These are phyloP conservation scores for Cryptocephalus moraei DNA, from an alignment of 2,888 invertebrate species.

Conservation along the genomic window DNA sequence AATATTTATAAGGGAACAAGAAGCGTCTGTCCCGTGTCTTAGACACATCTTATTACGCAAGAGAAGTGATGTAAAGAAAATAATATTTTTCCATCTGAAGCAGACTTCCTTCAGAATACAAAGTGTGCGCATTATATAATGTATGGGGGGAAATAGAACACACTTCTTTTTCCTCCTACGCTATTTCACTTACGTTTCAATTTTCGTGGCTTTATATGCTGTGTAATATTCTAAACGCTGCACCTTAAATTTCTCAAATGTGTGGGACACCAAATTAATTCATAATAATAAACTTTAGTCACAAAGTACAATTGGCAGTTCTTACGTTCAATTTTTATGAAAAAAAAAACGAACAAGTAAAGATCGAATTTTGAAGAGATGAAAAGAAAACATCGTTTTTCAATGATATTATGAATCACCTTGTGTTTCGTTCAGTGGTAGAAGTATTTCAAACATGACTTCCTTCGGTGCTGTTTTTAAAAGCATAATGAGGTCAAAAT, in stretches of 20 bases:
- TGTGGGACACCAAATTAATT: not conserved
- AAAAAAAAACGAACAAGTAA: too few relatives aligned
- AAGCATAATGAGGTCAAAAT: too few relatives aligned
- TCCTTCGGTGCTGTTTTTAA: too few relatives aligned
- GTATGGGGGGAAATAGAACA: constrained; percentile 32
- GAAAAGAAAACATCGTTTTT: too few relatives aligned
- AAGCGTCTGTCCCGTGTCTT: constrained; percentile 20
- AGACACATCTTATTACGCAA: constrained; percentile 1
- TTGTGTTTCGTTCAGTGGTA: too few relatives aligned
- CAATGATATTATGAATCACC: too few relatives aligned
- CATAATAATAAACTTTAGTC: too few relatives aligned
- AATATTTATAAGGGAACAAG: constrained; percentile 15
- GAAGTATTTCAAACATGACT: too few relatives aligned
- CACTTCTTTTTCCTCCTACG: constrained; percentile 24
- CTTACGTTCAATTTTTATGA: too few relatives aligned
- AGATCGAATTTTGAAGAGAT: too few relatives aligned
- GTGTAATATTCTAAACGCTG: constrained; percentile 23
- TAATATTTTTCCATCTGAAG: constrained; percentile 36
- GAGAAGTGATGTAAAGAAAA: constrained; percentile 35
- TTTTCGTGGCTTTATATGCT: constrained; percentile 30
- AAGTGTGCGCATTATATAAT: constrained; percentile 29
- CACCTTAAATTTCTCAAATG: constrained; percentile 11
- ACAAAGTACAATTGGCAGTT: too few relatives aligned
- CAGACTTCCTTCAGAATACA: constrained; percentile 34
- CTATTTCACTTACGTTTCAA: constrained; percentile 34